These are phyloP conservation scores for Lepidonotus clava DNA, from an alignment of 2,888 invertebrate species.

Conservation along the genomic window DNA sequence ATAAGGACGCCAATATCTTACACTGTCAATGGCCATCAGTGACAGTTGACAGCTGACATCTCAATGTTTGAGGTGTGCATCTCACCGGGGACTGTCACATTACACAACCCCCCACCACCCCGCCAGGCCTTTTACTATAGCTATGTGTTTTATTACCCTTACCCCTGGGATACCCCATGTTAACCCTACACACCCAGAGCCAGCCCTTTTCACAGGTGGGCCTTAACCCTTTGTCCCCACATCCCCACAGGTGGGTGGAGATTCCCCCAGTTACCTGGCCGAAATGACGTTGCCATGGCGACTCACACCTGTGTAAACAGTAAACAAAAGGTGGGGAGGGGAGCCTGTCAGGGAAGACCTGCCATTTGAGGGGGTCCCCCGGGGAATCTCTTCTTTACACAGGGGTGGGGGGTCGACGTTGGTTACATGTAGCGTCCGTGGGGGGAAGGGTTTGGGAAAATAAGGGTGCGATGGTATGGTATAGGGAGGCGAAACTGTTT, in stretches of 20 bases:
- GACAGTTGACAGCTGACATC: background rate
- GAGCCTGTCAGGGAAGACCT: background rate
- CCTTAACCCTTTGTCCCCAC: background rate
- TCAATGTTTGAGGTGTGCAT: background rate
- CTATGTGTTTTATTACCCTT: too few relatives aligned
- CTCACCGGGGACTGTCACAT: background rate
- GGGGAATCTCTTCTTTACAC: too few relatives aligned
- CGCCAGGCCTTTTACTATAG: too few relatives aligned
- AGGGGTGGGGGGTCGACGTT: too few relatives aligned
- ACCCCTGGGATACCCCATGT: background rate
- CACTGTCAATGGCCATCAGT: constrained; percentile 12
- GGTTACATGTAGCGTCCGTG: too few relatives aligned
- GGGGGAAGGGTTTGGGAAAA: too few relatives aligned
- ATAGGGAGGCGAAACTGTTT: too few relatives aligned
- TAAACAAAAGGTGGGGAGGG: background rate
- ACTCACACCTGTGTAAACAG: constrained; percentile 8
- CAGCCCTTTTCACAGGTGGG: background rate
- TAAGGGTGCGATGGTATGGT: too few relatives aligned
- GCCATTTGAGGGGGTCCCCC: background rate
- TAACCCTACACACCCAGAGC: background rate
- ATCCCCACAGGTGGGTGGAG: background rate
- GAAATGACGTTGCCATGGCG: background rate
- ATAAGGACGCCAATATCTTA: too few relatives aligned
- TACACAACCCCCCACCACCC: background rate
- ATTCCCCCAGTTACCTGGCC: background rate